These are phyloP conservation scores for Petaurus breviceps DNA, from an alignment of 2,113 vertebrate genomes.

Conservation along the genomic window DNA sequence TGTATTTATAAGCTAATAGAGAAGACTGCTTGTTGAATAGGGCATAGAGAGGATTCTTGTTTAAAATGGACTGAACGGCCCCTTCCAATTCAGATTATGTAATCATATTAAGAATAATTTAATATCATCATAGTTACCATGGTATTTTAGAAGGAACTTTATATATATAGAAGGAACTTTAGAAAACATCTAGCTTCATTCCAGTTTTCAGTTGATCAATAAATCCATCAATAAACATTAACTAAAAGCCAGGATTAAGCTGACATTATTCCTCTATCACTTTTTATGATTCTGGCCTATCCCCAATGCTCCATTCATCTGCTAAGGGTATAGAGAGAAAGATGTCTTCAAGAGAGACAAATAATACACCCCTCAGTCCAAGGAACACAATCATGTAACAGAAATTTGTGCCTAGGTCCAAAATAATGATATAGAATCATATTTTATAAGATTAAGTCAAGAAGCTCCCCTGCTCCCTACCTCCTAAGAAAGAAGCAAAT, in stretches of 20 bases:
- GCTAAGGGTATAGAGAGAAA: not conserved
- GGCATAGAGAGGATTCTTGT: not conserved
- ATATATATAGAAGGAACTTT: not conserved
- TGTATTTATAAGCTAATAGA: not conserved
- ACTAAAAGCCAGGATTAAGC: not conserved
- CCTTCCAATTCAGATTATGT: too few relatives aligned
- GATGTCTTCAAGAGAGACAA: not conserved
- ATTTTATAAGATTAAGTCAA: slow-evolving; percentile 26
- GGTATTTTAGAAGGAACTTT: not conserved
- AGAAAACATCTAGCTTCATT: not conserved
- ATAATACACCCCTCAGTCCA: not conserved
- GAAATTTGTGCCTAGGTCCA: not conserved
- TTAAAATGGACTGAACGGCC: not conserved
- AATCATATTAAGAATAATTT: not conserved
- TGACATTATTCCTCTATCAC: not conserved
- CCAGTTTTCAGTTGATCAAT: not conserved
- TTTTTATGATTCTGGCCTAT: rapidly evolving
- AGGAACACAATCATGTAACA: not conserved
- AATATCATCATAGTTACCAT: not conserved
- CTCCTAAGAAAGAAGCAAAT: too few relatives aligned
- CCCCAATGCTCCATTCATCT: not conserved
- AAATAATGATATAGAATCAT: not conserved
- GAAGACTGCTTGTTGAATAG: not conserved
- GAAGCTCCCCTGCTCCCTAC: not conserved
- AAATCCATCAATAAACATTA: not conserved